Base-by-base conservation (phyloP, 2,113 vertebrate species). In the Lamprotornis superbus region DNA sequence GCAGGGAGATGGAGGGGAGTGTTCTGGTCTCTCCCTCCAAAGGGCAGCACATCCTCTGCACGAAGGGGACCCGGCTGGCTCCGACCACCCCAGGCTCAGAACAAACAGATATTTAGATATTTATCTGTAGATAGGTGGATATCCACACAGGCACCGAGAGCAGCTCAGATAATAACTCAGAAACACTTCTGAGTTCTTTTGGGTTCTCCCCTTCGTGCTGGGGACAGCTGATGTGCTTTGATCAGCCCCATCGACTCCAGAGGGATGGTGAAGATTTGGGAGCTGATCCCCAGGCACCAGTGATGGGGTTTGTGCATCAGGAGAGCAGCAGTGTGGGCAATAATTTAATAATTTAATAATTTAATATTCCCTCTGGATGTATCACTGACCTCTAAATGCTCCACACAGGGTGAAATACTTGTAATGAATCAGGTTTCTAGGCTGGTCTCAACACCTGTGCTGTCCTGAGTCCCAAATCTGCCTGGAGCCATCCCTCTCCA, bases 241-340 rank as follows among this genome's bases (percentile, higher is more conserved):
- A 23, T n/a, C 15, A 44, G 8, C n/a, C 16, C 80, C 21, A 0
- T 13, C 2, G 5, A 7, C 42, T 64, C 31, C n/a, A 19, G 39
- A 14, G 37, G 0, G 31, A 20, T 35, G 39, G 17, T 35, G 40
- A 20, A 24, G 65, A 22, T 9, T 0, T 6, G 63, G 24, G 21
- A 52, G 0, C 5, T 4, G 28, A 33, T 56, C 18, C 64, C 52
- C 57, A 28, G 47, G 18, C 67, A 28, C 5, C 55, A 10, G 28
- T 15, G 44, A 1, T 0, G 14, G 61, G n/a, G 27, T 46, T 24
- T 76, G 64, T 20, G 37, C 24, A 24, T 35, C 7, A 8, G 28
- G 76, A 49, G 39, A 60, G 19, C 35, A 44, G 68, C 1, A 0
- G 25, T 4, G 44, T 11, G 35, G 61, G 12, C 11, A 6, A 7